Percentiles rank a stretch among this genome's conserved stretches.
These are phyloP conservation scores for Clivina fossor DNA, from an alignment of 2,888 invertebrate species.

Conservation along the genomic window DNA sequence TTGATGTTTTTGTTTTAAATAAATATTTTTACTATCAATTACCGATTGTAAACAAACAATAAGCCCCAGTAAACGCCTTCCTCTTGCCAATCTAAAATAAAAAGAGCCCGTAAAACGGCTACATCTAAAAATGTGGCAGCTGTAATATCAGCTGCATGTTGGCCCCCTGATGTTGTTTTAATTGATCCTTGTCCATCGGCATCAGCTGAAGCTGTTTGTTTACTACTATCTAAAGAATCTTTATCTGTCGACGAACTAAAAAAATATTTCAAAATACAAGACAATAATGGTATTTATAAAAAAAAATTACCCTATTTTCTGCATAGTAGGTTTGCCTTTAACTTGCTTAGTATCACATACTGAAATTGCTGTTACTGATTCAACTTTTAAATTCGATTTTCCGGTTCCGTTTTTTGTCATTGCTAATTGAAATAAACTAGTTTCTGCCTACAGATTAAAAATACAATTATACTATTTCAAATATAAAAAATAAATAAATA, in stretches of 20 bases:
- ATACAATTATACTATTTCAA: not conserved
- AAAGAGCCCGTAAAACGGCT: conserved; percentile 91
- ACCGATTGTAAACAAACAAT: conserved; percentile 88
- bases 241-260: conserved; percentile 70
- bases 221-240: conserved; percentile 70
- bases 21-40: conserved; percentile 33
- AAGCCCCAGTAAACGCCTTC: conserved; percentile 98
- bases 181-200: conserved; percentile 43
- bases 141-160: conserved; percentile 59
- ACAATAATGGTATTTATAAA: conserved; percentile 7
- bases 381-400: conserved; percentile 55
- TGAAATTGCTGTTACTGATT: conserved; percentile 54
- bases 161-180: conserved; percentile 42
- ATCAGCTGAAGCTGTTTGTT: conserved; percentile 47
- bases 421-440: conserved; percentile 72
- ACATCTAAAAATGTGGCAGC: conserved; percentile 96
- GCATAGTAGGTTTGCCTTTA: conserved; percentile 59
- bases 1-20: no score
- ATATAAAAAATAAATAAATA: conserved; percentile 15
- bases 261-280: conserved; percentile 13
- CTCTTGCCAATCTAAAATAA: conserved; percentile 96
- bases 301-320: conserved; percentile 61
- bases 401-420: conserved; percentile 56
- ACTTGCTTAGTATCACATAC: conserved; percentile 49
- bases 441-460: conserved; percentile 62